Base-by-base conservation (phyloP, 2,797 vertebrate genomes). In the Aselliscus stoliczkanus region DNA sequence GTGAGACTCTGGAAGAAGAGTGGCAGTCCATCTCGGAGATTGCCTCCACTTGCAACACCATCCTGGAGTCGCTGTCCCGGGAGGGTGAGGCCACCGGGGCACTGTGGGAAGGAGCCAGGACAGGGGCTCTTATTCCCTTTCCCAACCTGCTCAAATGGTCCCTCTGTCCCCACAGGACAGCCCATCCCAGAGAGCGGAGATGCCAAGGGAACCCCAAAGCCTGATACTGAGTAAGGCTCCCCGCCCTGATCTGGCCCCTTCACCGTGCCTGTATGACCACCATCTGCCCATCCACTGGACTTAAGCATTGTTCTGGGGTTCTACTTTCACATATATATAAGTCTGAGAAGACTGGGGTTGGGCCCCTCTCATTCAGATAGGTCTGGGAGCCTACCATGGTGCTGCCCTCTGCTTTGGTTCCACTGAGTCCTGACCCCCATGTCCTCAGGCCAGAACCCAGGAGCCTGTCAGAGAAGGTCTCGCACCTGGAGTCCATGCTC, bases 21-120 rank as follows among this genome's bases (percentile, higher is more conserved):
- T 99, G 99, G 99, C 99, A 99, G 98, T 99, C 99, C 84, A 99
- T 99, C 67, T 98, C 99, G 0, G 99, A 99, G 97, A 98, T 99
- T 77, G 99, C 99, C 18, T 98, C 99, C 1, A 99, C 99, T 76
- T 99, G 99, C 97, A 99, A 99, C 95, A 99, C 97, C 98, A 99
- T 99, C 96, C 97, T 99, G 95, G 99, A 99, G 96, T 99, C 99
- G 5, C 98, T 99, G 97, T 99, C 99, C 34, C 98, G 97, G 96
- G 99, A 99, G 96, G 99, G 99, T 99, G 96, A 99, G 98, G 85
- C 73, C 62, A 2, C 64, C 12, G 44, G 50, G 18, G 83, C 0
- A 1, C 58, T 2, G 10, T 1, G 10, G 58, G 72, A 17, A 2
- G 21, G 44, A 62, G 80, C 65, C 58, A 13, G 62, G 65, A 8